Evolutionary conservation across 2,888 invertebrate species (phyloP), one percentile per base, ranked within the genome.

Genomic region (Sipha maydis): DNA sequence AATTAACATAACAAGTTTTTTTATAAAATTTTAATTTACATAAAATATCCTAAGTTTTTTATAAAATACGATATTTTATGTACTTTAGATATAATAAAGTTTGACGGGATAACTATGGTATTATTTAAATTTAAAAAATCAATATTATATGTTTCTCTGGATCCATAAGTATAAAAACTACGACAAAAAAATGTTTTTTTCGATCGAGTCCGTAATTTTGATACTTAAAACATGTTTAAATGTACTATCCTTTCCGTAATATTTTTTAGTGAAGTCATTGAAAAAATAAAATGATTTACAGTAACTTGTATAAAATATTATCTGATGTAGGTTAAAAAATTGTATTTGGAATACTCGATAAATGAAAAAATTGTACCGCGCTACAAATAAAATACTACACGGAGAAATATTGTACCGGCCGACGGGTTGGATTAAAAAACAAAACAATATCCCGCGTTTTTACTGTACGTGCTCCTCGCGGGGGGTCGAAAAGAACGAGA

Each of bases 1-100:
- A 41, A 80, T 80, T 80, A 80, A 19, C 80, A 80, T 80, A 80
- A 80, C 80, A 67, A 19, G 80, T 80, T 80, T 80, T 19, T 41
- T n/a, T n/a, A n/a, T n/a, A n/a, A n/a, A n/a, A n/a, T n/a, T n/a
- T n/a, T n/a, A n/a, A n/a, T n/a, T n/a, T n/a, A n/a, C n/a, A n/a
- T n/a, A n/a, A n/a, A n/a, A n/a, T n/a, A n/a, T n/a, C n/a, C n/a
- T n/a, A n/a, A n/a, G n/a, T n/a, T n/a, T n/a, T 69, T 79, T 21
- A 34, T 79, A 21, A 48, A 28, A 67, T 83, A 71, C 11, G 3
- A 31, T 31, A 11, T 54, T 48, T 71, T 41, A 38, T 38, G 8
- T 75, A 75, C 17, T 1, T 73, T 7, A 28, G 19, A 67, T 56
- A 80, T n/a, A 80, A 69, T 9, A 28, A 38, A 67, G 61, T 80